phyloP scores from a whole-genome alignment of 30 jellyfish, hydroid and myxozoan species.

The Clytia hemisphaerica region DNA sequence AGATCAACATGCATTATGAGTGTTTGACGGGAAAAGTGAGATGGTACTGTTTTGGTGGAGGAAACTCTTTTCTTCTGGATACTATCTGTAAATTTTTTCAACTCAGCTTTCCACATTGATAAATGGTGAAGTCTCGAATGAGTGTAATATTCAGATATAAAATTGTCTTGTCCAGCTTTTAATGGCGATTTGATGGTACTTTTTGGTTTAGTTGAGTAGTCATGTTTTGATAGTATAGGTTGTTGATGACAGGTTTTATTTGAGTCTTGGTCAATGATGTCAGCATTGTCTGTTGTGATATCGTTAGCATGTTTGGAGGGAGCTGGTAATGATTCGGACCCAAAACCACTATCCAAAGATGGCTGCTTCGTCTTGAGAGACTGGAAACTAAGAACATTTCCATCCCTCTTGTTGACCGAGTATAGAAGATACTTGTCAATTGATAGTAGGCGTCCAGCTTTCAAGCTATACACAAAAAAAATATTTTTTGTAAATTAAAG shows the following conservation, averaged over 20 bases:
- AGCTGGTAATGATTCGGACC: not conserved
- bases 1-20: slow-evolving; percentile 83
- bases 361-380: not conserved
- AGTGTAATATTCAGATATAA: slow-evolving; percentile 72
- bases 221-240: slow-evolving; percentile 51
- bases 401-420: slow-evolving; percentile 34
- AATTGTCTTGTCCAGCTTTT: slow-evolving; percentile 85
- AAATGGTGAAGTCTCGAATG: slow-evolving; percentile 94
- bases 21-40: not conserved
- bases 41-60: not conserved
- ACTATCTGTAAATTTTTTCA: slow-evolving; percentile 62
- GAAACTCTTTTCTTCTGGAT: slow-evolving; percentile 35
- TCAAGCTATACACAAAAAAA: slow-evolving; percentile 37
- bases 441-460: slow-evolving; percentile 63
- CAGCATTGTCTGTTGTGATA: not conserved
- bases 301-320: no score
- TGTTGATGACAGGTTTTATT: not conserved
- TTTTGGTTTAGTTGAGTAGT: slow-evolving; percentile 27
- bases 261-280: not conserved
- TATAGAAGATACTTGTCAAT: slow-evolving; percentile 56
- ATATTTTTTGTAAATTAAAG: not conserved
- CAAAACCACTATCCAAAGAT: not conserved
- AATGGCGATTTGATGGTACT: slow-evolving; percentile 41
- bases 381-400: not conserved
- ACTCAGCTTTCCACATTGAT: slow-evolving; percentile 91